These are phyloP conservation scores for Columba livia DNA, from an alignment of 2,113 vertebrate species.

Conservation along the genomic window DNA sequence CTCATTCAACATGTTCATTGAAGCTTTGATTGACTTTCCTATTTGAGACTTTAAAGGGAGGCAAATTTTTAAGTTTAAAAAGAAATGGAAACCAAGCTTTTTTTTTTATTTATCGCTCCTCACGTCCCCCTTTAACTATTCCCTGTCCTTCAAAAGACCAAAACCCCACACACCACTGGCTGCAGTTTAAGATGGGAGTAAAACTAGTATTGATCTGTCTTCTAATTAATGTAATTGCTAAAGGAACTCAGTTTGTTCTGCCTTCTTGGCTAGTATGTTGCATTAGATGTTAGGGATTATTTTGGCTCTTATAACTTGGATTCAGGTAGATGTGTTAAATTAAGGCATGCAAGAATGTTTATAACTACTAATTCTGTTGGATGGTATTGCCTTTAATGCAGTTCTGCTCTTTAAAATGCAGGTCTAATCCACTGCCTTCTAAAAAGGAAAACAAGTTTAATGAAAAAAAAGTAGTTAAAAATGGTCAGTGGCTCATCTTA, in stretches of 20 bases:
- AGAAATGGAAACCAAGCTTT: background rate
- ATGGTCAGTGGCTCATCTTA: background rate
- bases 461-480: background rate
- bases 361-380: background rate
- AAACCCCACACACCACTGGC: background rate
- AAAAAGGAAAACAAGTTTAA: background rate
- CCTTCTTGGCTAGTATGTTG: background rate
- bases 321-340: background rate
- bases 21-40: background rate
- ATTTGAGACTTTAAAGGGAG: background rate
- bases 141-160: fast-evolving
- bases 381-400: background rate
- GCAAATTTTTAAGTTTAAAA: background rate
- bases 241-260: background rate
- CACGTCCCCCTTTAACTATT: background rate
- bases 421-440: background rate
- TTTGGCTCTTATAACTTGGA: background rate
- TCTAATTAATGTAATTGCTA: background rate
- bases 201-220: background rate
- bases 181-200: background rate
- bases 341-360: background rate
- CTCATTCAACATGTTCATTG: background rate
- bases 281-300: background rate
- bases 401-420: background rate
- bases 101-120: background rate